Percentiles rank a stretch among this genome's conserved stretches.
These are phyloP conservation scores for Leptobrachium leishanense DNA, from an alignment of 2,113 vertebrate genomes.

Conservation along the genomic window DNA sequence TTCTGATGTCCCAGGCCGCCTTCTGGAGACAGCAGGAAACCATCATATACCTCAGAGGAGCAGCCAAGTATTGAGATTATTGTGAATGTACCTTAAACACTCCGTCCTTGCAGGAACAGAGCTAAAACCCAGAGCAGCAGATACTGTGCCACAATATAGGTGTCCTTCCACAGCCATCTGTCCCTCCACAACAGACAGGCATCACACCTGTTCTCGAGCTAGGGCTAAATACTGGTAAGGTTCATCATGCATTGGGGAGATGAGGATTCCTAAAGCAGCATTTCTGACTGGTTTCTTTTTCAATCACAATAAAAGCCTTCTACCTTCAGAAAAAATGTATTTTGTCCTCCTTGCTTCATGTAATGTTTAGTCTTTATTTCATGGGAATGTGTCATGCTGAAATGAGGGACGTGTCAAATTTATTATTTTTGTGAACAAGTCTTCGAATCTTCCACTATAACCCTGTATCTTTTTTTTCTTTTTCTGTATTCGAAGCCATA, in stretches of 20 bases:
- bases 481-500: no score
- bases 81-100: conserved; percentile 47
- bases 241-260: conserved; percentile 19
- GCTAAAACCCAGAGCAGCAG: conserved; percentile 22
- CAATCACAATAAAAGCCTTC: conserved; percentile 41
- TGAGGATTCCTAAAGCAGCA: conserved; percentile 11
- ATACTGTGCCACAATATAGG: conserved; percentile 19
- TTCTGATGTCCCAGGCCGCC: conserved; percentile 23
- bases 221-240: conserved; percentile 13
- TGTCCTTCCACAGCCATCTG: conserved; percentile 11
- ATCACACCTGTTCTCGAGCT: conserved; percentile 13
- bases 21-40: conserved; percentile 13
- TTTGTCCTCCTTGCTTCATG: background rate
- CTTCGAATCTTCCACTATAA: no score
- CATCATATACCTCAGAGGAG: conserved; percentile 45
- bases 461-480: no score
- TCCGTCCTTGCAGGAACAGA: conserved; percentile 35
- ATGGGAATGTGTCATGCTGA: no score
- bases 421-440: no score
- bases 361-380: background rate
- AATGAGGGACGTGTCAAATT: no score
- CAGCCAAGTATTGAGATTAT: conserved; percentile 15
- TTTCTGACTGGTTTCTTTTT: conserved; percentile 14
- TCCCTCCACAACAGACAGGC: conserved; percentile 17
- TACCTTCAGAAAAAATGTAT: background rate